A percentile compares a stretch with the other conserved stretches of the same genome.
Evolutionary conservation across 1,140 invertebrate species (phyloP).

Genomic region (Kradibia gibbosae): DNA sequence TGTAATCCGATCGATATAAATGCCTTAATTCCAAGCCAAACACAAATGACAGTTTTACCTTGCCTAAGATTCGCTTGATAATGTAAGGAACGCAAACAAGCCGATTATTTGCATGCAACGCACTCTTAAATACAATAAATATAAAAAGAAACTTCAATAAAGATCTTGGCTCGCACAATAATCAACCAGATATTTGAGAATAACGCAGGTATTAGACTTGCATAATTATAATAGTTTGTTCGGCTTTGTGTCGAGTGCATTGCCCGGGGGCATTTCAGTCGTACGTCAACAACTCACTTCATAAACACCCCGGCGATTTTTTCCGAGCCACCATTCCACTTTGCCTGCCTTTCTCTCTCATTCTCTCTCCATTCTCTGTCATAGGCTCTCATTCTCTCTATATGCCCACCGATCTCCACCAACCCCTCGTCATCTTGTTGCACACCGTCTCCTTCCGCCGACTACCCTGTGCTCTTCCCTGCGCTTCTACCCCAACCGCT

Average conservation of each 20-base stretch:
- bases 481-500: neutral
- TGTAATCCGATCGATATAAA: neutral
- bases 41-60: neutral
- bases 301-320: slow-evolving; percentile 12
- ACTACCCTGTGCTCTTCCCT: neutral
- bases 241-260: slow-evolving; percentile 8
- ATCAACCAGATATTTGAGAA: neutral
- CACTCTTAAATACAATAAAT: neutral
- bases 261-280: neutral
- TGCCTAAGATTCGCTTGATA: neutral
- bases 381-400: too few relatives aligned
- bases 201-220: neutral
- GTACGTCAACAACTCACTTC: slow-evolving; percentile 19
- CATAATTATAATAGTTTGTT: slow-evolving; percentile 20
- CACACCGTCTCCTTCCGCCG: too few relatives aligned
- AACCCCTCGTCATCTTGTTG: too few relatives aligned
- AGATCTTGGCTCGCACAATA: slow-evolving; percentile 2
- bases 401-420: too few relatives aligned
- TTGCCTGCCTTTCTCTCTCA: too few relatives aligned
- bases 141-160: neutral
- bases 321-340: too few relatives aligned
- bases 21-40: neutral
- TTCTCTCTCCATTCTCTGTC: too few relatives aligned
- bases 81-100: neutral
- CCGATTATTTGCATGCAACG: neutral